Evolutionary conservation across 2,888 invertebrate genomes (phyloP).

Genomic region (Melieria picta): DNA sequence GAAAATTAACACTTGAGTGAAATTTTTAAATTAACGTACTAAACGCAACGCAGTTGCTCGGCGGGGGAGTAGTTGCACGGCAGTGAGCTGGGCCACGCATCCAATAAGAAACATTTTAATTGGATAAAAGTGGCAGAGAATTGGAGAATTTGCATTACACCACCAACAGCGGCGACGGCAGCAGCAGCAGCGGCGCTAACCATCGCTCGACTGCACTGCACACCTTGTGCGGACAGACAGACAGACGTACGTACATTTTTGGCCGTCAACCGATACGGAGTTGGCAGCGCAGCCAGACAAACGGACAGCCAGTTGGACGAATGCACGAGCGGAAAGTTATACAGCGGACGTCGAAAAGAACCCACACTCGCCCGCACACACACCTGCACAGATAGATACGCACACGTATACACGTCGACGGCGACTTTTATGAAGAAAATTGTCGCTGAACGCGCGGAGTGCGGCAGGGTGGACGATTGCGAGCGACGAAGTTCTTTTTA

Average conservation of each 20-base stretch:
- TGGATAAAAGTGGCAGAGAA: constrained; percentile 19
- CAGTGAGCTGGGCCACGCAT: background rate
- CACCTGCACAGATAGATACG: background rate
- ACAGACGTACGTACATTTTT: background rate
- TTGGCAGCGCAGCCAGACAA: no score
- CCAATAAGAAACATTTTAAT: constrained; percentile 23
- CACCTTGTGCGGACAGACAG: constrained; percentile 4
- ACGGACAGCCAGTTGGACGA: background rate
- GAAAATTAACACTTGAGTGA: constrained; percentile 5
- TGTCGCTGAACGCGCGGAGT: background rate
- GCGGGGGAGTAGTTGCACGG: background rate
- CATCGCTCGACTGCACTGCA: constrained; percentile 16
- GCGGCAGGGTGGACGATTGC: background rate
- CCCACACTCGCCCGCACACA: background rate
- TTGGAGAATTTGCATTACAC: constrained; percentile 15
- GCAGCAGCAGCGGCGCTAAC: constrained; percentile 5
- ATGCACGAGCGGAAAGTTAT: background rate
- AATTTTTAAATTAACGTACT: constrained; percentile 16
- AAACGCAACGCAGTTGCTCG: background rate
- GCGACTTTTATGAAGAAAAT: no score
- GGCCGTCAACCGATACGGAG: no score
- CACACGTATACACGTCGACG: no score
- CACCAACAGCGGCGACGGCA: constrained; percentile 14
- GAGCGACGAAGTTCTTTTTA: background rate
- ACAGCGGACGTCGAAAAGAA: background rate